Evolutionary conservation across 2,113 vertebrate species (phyloP), one percentile per base, ranked within the genome.

Genomic region (Carassius carassius): DNA sequence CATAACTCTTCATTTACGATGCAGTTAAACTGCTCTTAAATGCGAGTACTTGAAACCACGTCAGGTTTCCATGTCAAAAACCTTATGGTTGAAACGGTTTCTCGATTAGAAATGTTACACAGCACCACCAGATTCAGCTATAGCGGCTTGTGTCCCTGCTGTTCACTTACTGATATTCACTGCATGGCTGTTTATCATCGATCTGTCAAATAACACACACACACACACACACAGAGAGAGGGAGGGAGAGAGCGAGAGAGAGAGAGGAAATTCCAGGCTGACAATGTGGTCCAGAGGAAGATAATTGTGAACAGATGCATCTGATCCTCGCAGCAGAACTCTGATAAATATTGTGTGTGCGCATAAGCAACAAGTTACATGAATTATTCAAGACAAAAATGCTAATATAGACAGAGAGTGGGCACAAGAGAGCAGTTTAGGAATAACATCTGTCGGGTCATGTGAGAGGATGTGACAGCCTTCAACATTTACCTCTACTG

Each of bases 291-390:
- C 92, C 91, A 90, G 86, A 86, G 88, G 88, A 91, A 94, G 86
- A 90, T 94, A 95, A 95, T 94, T 93, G 93, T 93, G 87, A 95
- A 94, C 94, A 94, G 93, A 91, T 94, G 94, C 90, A 89, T 89
- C 84, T 89, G 89, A 92, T 91, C 87, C 79, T 67, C 72, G 67
- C 67, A 81, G 80, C 56, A 62, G 58, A 80, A 49, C 75, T 83
- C 51, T 63, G 41, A 88, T 87, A 83, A 82, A 83, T 87, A 87
- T 82, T 74, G 78, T 8, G 76, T 74, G 13, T 37, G 56, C 78
- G 32, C 23, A 19, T n/a, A 54, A n/a, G 62, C 63, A 81, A 81
- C 62, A 70, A 37, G 79, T 56, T 51, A 41, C 14, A 73, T 72
- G 21, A 41, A 41, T 62, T 75, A 88, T 81, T 83, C 49, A 83